Evolutionary conservation across 2,113 vertebrate genomes (phyloP).

Genomic region (Microcebus lehilahytsara): DNA sequence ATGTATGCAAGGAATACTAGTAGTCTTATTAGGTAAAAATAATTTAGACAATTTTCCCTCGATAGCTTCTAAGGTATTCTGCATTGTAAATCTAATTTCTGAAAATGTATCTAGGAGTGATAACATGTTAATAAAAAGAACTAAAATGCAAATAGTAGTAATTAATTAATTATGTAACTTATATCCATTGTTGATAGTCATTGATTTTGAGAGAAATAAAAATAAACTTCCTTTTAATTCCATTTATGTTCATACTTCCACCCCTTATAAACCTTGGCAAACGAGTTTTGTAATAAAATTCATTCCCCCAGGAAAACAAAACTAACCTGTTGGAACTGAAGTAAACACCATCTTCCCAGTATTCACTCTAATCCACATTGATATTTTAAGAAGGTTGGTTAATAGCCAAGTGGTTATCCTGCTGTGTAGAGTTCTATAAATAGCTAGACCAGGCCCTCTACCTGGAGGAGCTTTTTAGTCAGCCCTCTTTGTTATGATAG

Average conservation of each 20-base stretch:
- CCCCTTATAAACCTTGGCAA: neutral
- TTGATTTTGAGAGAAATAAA: slow-evolving; percentile 26
- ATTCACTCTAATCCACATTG: slow-evolving; percentile 3
- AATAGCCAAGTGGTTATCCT: neutral
- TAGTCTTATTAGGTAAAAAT: slow-evolving; percentile 7
- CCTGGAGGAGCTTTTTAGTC: neutral
- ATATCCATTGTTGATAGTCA: neutral
- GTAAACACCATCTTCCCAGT: neutral
- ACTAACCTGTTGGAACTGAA: neutral
- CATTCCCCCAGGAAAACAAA: neutral
- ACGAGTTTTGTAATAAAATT: neutral
- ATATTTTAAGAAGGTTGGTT: slow-evolving; percentile 56
- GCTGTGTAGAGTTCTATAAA: slow-evolving; percentile 23
- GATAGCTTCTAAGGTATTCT: neutral
- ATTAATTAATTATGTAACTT: neutral
- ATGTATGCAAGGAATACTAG: neutral
- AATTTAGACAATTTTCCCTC: neutral
- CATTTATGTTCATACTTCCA: neutral
- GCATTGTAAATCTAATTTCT: neutral
- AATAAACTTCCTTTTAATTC: slow-evolving; percentile 10
- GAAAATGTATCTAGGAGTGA: neutral
- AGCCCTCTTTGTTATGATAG: neutral
- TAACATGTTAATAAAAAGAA: neutral
- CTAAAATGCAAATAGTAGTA: neutral
- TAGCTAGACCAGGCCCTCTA: neutral